Percentiles rank a stretch among this genome's conserved stretches.
Evolutionary conservation across 2,797 vertebrate species (phyloP).

Genomic region (Amblyopsis hoosieri): DNA sequence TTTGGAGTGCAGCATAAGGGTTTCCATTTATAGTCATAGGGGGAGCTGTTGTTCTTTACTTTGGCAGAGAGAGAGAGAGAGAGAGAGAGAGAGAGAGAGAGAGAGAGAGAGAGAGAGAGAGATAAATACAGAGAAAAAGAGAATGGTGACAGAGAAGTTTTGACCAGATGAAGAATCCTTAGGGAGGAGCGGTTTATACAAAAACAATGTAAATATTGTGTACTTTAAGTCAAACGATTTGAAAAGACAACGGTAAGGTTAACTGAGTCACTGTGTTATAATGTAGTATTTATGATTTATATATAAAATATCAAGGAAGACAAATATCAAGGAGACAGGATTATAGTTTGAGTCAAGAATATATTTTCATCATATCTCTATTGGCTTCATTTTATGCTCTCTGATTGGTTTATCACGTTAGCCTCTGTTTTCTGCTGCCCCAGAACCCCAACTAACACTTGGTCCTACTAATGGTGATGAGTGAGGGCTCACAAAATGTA

Average conservation of each 20-base stretch:
- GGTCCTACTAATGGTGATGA: neutral
- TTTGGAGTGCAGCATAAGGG: neutral
- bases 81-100: neutral
- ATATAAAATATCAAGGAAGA: neutral
- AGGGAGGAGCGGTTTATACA: neutral
- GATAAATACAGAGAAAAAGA: neutral
- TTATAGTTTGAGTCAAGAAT: neutral
- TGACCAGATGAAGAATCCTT: neutral
- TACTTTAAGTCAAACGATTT: neutral
- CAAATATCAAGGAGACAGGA: too few species aligned
- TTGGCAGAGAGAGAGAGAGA: neutral
- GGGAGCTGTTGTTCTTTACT: constrained; percentile 61
- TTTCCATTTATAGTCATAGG: constrained; percentile 49
- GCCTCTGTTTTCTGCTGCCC: neutral
- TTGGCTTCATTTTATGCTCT: neutral
- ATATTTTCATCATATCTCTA: neutral
- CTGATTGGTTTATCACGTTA: too few species aligned
- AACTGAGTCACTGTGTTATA: neutral
- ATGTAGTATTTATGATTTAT: neutral
- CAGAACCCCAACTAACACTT: constrained; percentile 12
- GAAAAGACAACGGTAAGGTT: neutral
- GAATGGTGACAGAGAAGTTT: neutral
- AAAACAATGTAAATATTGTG: neutral
- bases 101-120: neutral
- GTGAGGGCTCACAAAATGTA: neutral